Evolutionary conservation across 2,888 invertebrate species (phyloP), one percentile per base, ranked within the genome.

Genomic region (Microctonus brassicae): DNA sequence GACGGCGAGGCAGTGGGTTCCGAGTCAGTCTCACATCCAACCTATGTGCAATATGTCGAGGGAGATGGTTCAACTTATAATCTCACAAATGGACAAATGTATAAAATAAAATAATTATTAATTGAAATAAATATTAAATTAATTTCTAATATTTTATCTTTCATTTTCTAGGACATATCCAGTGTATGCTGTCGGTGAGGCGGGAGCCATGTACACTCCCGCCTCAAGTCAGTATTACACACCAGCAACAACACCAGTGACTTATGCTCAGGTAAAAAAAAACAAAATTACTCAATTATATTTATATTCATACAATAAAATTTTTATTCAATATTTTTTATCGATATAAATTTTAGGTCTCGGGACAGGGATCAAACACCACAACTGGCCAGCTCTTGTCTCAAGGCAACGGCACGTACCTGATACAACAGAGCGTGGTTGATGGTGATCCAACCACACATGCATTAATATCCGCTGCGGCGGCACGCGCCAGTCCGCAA

Each of bases 171-270:
- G 93, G 92, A 91, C 92, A 82, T 93, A 93, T 89, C 94, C 94
- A 73, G 93, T 94, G 66, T 94, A 94, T 83, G 92, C 94, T 60
- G 93, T 94, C 75, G 93, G 92, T 13, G 94, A 93, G 80, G 87
- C 89, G 77, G 89, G 90, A 71, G 90, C 91, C 79, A 91, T 89
- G 89, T 92, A 89, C 86, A 92, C 90, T 83, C 91, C 90, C 81
- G 90, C 89, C 84, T 89, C 92, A 84, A 93, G 92, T 84, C 94
- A 90, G 86, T 95, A 91, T 86, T 97, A 91, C 88, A 94, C 92
- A 78, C 91, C 90, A 84, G 91, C 90, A 86, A 86, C 88, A 13
- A 90, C 91, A 20, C 90, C 91, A 55, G 91, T 91, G 74, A 89
- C 91, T 26, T 91, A 91, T 75, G 91, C 92, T 77, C 92, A 93